Conservation (phyloP, 2,113 vertebrate genomes). For the Porphyrio hochstetteri region DNA sequence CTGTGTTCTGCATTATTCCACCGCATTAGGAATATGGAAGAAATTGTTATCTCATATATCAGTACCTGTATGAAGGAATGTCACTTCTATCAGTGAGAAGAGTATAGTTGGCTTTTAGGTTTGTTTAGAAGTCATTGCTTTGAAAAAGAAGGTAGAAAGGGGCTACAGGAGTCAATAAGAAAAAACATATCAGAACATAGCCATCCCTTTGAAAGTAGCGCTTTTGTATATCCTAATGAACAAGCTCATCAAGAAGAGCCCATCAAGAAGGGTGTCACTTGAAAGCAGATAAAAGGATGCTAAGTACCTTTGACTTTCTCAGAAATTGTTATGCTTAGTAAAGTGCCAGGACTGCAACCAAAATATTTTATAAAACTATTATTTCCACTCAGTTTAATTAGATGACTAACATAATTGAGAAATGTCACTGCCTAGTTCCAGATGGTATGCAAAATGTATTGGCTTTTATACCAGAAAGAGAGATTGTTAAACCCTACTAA, state of each 20-base stretch:
- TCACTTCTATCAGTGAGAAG: not conserved
- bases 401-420: not conserved
- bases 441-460: not conserved
- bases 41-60: not conserved
- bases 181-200: not conserved
- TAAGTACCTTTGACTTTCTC: not conserved
- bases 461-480: not conserved
- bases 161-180: not conserved
- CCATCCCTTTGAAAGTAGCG: not conserved
- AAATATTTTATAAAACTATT: conserved; percentile 12
- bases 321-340: not conserved
- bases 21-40: not conserved
- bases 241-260: not conserved
- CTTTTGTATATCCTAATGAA: not conserved
- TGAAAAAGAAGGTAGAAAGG: not conserved
- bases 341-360: not conserved
- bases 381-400: conserved; percentile 32
- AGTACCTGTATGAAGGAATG: not conserved
- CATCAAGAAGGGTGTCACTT: not conserved
- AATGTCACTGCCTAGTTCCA: not conserved
- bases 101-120: not conserved
- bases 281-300: not conserved
- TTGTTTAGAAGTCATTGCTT: not conserved
- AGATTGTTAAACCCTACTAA: not conserved
- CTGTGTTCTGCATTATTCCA: not conserved